Evolutionary conservation across 1,140 invertebrate species (phyloP).

Genomic region (Meloidogyne chitwoodi): DNA sequence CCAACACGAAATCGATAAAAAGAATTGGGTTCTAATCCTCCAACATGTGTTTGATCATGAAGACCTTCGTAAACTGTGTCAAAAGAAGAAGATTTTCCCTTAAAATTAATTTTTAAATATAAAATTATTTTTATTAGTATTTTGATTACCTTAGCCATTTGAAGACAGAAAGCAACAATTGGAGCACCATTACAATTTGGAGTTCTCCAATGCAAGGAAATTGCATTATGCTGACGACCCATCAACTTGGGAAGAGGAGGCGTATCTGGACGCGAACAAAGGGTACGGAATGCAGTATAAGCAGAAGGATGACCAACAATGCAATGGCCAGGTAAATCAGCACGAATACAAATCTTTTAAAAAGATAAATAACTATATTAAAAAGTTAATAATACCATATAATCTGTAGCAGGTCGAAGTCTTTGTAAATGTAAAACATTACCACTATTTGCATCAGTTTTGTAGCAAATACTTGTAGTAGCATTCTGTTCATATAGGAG

Average conservation of each 20-base stretch:
- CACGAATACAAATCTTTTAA: constrained; percentile 39
- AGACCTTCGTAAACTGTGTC: constrained; percentile 40
- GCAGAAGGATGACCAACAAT: constrained; percentile 44
- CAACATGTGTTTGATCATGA: constrained; percentile 34
- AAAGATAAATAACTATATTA: neutral
- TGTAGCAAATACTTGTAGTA: constrained; percentile 7
- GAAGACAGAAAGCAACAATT: constrained; percentile 33
- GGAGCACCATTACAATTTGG: constrained; percentile 40
- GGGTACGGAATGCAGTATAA: constrained; percentile 42
- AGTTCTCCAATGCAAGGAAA: constrained; percentile 37
- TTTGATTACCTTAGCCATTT: constrained; percentile 51
- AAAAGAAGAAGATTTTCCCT: constrained; percentile 41
- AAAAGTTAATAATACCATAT: constrained; percentile 17
- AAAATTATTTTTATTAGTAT: neutral
- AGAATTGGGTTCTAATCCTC: constrained; percentile 33
- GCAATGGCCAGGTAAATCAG: constrained; percentile 46
- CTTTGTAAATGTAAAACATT: constrained; percentile 35
- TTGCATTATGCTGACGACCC: constrained; percentile 18
- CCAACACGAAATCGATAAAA: constrained; percentile 46
- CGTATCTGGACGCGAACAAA: constrained; percentile 31
- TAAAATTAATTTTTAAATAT: constrained; percentile 9
- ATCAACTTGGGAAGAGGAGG: constrained; percentile 33
- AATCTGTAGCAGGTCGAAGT: constrained; percentile 47
- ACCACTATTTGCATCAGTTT: constrained; percentile 14
- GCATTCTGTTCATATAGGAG: constrained; percentile 40